Evolutionary conservation across 2,113 vertebrate genomes (phyloP), one percentile per base, ranked within the genome.

Genomic region (Pelecanoides urinatrix): DNA sequence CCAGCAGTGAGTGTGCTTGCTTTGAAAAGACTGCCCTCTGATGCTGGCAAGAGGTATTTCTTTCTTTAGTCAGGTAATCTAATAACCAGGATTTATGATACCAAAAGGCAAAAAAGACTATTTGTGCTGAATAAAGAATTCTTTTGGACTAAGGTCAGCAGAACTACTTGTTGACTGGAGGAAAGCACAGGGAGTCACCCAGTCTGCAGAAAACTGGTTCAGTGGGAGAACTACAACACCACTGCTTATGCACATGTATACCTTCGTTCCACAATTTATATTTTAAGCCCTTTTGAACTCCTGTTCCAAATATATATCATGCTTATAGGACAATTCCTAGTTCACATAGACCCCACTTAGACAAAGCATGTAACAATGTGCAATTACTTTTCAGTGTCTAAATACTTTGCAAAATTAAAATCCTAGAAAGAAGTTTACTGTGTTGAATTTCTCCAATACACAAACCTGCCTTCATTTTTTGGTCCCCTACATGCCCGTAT

Each of bases 21-120:
- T 86, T 92, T 87, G 90, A 68, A 45, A 52, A 93, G 47, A 67
- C 38, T 87, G 78, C 90, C 95, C 53, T 94, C 91, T 87, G 63
- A 92, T 82, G 82, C 22, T 88, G 63, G 49, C 44, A 71, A 26
- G 32, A 86, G 47, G 42, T 21, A 82, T 66, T 92, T 91, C 59
- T 83, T 73, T 77, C 29, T 83, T 66, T 27, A 84, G 17, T 65
- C n/a, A 70, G 58, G 49, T 80, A 67, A 63, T 50, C 34, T 59
- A 26, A 42, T 26, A 75, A 65, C 21, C 22, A 45, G 34, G 45
- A 81, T 87, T 92, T 81, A 81, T 32, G 36, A 58, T 27, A 75
- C 17, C 23, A 86, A 96, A 61, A 88, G 25, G 36, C 21, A 93
- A 86, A 90, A 62, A 16, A 36, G 30, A 27, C 17, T 53, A 16